Percentiles rank a stretch among this genome's conserved stretches.
These are phyloP conservation scores for Plusia festucae DNA, from an alignment of 2,888 invertebrate genomes.

Conservation along the genomic window DNA sequence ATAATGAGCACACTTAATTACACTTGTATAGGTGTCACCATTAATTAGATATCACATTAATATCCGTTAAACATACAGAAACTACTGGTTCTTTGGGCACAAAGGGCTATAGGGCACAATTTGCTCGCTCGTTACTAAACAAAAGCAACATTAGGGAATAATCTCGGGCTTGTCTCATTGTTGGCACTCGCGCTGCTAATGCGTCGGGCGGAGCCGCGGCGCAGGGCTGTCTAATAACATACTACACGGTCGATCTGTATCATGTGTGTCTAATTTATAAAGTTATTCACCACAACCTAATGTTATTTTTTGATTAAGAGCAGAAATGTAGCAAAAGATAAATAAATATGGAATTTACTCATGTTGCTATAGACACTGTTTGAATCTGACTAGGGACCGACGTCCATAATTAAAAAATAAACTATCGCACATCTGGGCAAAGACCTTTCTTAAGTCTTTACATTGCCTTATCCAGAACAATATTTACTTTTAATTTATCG, in stretches of 20 bases:
- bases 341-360: too few species aligned
- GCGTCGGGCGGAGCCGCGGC: slow-evolving; percentile 38
- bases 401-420: too few species aligned
- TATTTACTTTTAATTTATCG: too few species aligned
- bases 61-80: slow-evolving; percentile 58
- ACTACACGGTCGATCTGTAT: background rate
- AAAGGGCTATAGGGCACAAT: slow-evolving; percentile 60
- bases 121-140: slow-evolving; percentile 69
- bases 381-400: too few species aligned
- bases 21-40: slow-evolving; percentile 22
- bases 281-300: background rate
- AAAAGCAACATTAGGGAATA: slow-evolving; percentile 71
- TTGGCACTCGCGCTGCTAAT: slow-evolving; percentile 50
- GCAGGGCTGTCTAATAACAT: slow-evolving; percentile 53
- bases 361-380: too few species aligned
- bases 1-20: slow-evolving; percentile 30
- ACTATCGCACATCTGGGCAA: too few species aligned
- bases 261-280: background rate
- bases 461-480: too few species aligned
- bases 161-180: slow-evolving; percentile 63
- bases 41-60: slow-evolving; percentile 56
- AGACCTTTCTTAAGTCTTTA: too few species aligned
- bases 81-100: slow-evolving; percentile 40
- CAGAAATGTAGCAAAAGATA: too few species aligned
- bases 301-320: background rate